Conservation (phyloP, 1,140 invertebrate genomes). For the Drosophila setifemur region DNA sequence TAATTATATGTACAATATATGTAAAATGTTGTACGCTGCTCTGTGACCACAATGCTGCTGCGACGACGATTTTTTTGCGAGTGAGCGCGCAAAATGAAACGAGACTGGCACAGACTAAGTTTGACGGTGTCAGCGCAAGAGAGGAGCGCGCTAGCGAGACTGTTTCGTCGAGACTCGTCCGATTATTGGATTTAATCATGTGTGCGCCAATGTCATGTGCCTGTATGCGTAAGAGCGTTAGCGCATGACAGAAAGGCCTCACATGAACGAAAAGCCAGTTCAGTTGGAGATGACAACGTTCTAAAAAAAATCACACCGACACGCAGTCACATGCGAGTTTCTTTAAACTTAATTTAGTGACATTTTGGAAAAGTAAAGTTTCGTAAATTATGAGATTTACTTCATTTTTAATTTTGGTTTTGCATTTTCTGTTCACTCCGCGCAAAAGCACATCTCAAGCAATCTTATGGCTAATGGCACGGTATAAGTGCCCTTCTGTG, state of each 20-base stretch:
- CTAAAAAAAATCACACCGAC: constrained; percentile 65
- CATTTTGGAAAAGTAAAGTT: constrained; percentile 28
- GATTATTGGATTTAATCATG: constrained; percentile 51
- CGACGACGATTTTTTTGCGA: constrained; percentile 68
- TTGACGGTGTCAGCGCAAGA: constrained; percentile 1
- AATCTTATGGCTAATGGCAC: constrained; percentile 41
- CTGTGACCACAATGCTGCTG: constrained; percentile 74
- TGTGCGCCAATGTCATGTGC: constrained; percentile 50
- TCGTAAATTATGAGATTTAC: constrained; percentile 12
- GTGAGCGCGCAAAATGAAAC: constrained; percentile 42
- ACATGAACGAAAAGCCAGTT: constrained; percentile 43
- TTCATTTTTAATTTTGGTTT: constrained; percentile 13
- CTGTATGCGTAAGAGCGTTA: constrained; percentile 40
- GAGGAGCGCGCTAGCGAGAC: constrained; percentile 13
- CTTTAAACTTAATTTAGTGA: constrained; percentile 32
- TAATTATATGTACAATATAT: constrained; percentile 75
- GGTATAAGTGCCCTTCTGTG: too few species aligned
- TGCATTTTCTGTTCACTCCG: constrained; percentile 11
- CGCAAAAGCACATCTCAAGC: constrained; percentile 17
- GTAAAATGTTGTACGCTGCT: constrained; percentile 66
- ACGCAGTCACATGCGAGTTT: constrained; percentile 57
- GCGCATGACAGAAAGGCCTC: constrained; percentile 62
- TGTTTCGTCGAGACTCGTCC: constrained; percentile 21
- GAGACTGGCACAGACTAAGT: constrained; percentile 3
- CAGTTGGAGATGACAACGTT: constrained; percentile 66